Conservation (phyloP, 2,113 vertebrate genomes). For the Leiothrix lutea region DNA sequence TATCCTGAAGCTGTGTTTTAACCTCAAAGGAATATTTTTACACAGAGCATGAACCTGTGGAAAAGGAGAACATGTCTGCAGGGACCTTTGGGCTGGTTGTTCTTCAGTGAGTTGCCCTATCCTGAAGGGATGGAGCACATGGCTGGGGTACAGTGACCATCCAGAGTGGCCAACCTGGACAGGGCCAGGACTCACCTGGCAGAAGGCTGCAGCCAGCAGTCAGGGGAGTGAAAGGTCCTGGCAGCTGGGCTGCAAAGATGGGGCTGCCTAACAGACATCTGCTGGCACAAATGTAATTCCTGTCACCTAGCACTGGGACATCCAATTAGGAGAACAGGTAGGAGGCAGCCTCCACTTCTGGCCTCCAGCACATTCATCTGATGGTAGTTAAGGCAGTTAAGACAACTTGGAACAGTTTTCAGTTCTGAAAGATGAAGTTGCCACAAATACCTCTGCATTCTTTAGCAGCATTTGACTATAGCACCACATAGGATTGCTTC, state of each 20-base stretch:
- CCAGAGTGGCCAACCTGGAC: fast-evolving
- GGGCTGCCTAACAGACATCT: not conserved
- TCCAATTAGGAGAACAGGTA: not conserved
- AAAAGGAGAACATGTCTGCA: not conserved
- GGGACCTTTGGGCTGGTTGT: not conserved
- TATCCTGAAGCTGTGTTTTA: not conserved
- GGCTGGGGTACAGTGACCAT: not conserved
- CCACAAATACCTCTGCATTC: not conserved
- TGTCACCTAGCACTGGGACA: not conserved
- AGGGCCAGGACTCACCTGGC: not conserved
- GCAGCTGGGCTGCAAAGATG: not conserved
- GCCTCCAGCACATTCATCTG: not conserved
- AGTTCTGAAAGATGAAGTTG: not conserved
- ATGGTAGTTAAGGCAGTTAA: fast-evolving
- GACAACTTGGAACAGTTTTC: not conserved
- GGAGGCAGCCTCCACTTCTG: not conserved
- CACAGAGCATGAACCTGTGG: not conserved
- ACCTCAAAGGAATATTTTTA: not conserved
- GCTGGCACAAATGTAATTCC: not conserved
- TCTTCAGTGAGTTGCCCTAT: not conserved
- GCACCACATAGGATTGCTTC: not conserved
- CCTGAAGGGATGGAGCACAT: not conserved
- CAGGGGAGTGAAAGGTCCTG: not conserved
- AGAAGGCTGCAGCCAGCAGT: not conserved
- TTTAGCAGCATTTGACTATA: not conserved